Evolutionary conservation across 1,140 invertebrate genomes (phyloP), one percentile per base, ranked within the genome.

Genomic region (Orius insidiosus): DNA sequence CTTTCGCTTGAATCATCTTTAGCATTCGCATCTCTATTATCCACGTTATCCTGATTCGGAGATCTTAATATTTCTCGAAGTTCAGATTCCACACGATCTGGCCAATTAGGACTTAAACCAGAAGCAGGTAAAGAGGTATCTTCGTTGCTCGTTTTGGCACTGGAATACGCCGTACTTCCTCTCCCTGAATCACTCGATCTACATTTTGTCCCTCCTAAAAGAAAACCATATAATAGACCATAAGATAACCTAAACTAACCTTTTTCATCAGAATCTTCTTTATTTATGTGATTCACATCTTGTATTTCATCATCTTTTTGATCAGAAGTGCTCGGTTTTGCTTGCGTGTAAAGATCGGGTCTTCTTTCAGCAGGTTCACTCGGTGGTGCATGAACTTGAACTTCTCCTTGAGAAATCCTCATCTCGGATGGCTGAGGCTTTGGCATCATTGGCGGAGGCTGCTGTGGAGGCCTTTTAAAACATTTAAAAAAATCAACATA

Each of bases 81-180:
- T 59, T 85, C 83, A 7, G 75, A 76, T 62, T 86, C 81, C 2
- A 85, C 80, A 39, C 84, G 71, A 54, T 85, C 81, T 8, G 82
- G 79, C 83, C 83, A 86, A 14, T 40, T 13, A 5, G 16, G 10
- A 40, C 11, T 40, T 4, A 40, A 15, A 18, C 24, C 24, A 24
- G 24, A 4, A 7, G 24, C n/a, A 11, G 41, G 41, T 11, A 30
- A 18, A 30, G 41, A 30, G 16, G 39, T 41, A n/a, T 43, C 41
- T 43, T 43, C 41, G 10, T 18, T 30, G 24, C 41, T 54, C 11
- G 55, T 47, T 50, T 58, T 62, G 1, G 76, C 77, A 55, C 78
- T 82, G 9, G 76, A 79, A 59, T 80, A 80, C 37, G 77, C 75
- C 9, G 77, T 78, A 54, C 77, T 80, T 13, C 78, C 78, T 55